Conservation (phyloP, 2,797 vertebrate genomes). For the Fistularia tabacaria region DNA sequence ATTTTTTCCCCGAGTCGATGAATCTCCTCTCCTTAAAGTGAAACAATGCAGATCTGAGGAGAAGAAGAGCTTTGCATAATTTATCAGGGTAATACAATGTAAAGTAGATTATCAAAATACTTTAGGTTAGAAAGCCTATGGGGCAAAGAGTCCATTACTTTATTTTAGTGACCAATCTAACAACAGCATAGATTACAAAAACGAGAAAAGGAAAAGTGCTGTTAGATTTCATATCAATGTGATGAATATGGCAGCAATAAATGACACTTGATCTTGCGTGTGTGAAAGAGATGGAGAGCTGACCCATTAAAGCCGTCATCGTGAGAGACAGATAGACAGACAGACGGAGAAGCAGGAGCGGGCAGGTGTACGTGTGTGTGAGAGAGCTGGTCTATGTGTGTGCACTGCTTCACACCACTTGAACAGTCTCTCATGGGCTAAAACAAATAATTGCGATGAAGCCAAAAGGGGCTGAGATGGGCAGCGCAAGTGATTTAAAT, state of each 20-base stretch:
- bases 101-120: constrained; percentile 50
- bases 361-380: constrained; percentile 44
- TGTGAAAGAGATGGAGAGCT: constrained; percentile 45
- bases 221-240: constrained; percentile 39
- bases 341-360: constrained; percentile 41
- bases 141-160: constrained; percentile 28
- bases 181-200: constrained; percentile 1
- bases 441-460: constrained; percentile 73
- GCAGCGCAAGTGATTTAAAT: constrained; percentile 58
- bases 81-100: constrained; percentile 41
- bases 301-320: constrained; percentile 56
- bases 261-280: constrained; percentile 38
- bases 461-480: constrained; percentile 47
- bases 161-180: constrained; percentile 39
- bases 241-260: constrained; percentile 5
- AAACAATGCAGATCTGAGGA: constrained; percentile 13
- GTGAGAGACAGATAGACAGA: too few relatives aligned
- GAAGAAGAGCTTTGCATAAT: constrained; percentile 52
- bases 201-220: constrained; percentile 4
- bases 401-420: constrained; percentile 42
- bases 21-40: constrained; percentile 10
- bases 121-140: constrained; percentile 12
- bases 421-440: constrained; percentile 47
- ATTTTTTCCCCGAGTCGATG: too few relatives aligned
- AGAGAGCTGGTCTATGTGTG: constrained; percentile 34